Evolutionary conservation across 2,113 vertebrate species (phyloP).

Genomic region (Sphyrna mokarran): DNA sequence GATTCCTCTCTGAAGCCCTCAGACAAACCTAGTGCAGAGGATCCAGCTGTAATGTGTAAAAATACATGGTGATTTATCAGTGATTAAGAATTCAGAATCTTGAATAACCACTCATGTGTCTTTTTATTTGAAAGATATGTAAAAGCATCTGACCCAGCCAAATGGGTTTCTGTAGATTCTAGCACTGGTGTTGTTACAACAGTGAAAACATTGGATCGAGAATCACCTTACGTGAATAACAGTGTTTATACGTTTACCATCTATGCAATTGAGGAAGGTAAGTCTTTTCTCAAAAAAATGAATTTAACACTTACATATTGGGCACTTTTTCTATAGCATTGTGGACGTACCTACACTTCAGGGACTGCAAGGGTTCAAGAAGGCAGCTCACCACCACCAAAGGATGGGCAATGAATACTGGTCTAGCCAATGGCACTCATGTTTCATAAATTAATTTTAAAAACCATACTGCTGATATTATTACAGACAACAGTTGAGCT

Average conservation of each 20-base stretch:
- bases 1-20: background rate
- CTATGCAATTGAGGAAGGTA: slow-evolving; percentile 53
- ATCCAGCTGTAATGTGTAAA: background rate
- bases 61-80: background rate
- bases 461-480: no score
- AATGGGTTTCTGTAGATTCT: slow-evolving; percentile 50
- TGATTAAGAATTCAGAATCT: background rate
- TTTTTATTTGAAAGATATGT: background rate
- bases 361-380: no score
- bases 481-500: no score
- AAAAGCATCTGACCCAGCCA: slow-evolving; percentile 44
- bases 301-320: background rate
- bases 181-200: slow-evolving; percentile 50
- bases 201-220: slow-evolving; percentile 49
- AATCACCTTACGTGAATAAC: slow-evolving; percentile 47
- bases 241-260: slow-evolving; percentile 47
- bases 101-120: background rate
- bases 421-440: no score
- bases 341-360: no score
- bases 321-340: background rate
- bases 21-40: background rate
- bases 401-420: no score
- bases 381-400: no score
- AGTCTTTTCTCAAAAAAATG: background rate
- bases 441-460: no score